phyloP scores from a whole-genome alignment of 2,888 invertebrate species.

The Cryptocephalus primarius region DNA sequence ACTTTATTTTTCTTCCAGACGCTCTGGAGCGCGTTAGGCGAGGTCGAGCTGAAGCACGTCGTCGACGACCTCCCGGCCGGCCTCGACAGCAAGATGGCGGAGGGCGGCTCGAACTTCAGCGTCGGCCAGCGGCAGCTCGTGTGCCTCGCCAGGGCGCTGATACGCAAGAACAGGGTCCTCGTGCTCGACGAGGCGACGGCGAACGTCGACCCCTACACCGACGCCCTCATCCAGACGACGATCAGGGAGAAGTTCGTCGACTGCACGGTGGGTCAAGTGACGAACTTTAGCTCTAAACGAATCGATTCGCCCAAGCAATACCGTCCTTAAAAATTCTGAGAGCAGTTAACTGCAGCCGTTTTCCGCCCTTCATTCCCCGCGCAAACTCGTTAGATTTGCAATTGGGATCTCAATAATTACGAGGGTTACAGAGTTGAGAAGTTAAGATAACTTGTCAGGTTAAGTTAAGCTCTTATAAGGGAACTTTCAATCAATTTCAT shows the following conservation, averaged over 20 bases:
- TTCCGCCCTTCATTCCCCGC: no score
- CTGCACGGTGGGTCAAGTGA: conserved; percentile 71
- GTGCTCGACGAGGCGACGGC: conserved; percentile 61
- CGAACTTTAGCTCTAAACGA: no score
- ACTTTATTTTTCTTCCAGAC: conserved; percentile 26
- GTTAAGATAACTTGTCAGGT: no score
- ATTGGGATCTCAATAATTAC: no score
- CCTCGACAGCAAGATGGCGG: conserved; percentile 34
- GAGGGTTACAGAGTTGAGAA: no score
- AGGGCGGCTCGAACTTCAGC: conserved; percentile 43
- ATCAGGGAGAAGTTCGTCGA: conserved; percentile 60
- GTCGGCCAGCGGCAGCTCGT: conserved; percentile 50
- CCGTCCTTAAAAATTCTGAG: no score
- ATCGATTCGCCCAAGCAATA: no score
- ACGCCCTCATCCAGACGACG: conserved; percentile 63
- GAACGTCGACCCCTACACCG: conserved; percentile 67
- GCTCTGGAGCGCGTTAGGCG: conserved; percentile 71
- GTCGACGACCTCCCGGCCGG: conserved; percentile 39
- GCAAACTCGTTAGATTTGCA: no score
- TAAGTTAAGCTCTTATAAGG: no score
- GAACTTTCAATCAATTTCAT: no score
- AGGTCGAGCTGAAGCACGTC: conserved; percentile 60
- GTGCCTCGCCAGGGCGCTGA: conserved; percentile 51
- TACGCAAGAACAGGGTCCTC: conserved; percentile 31
- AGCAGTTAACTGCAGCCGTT: conserved; percentile 62